Evolutionary conservation across 2,113 vertebrate species (phyloP).

Genomic region (Cavia porcellus): DNA sequence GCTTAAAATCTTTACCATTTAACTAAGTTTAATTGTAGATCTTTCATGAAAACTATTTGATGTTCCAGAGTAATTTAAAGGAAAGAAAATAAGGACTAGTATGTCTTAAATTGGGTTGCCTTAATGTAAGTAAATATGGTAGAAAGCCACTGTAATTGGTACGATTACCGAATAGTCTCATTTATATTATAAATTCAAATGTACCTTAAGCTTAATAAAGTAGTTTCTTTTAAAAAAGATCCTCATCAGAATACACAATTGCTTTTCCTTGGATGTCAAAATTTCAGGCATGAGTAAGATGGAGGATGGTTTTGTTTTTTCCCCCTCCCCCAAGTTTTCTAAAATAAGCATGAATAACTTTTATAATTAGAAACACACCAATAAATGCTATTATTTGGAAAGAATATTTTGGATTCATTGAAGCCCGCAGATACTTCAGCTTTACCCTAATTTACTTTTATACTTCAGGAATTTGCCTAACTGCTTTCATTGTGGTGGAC

Average conservation of each 20-base stretch:
- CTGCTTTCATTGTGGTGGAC: constrained; percentile 54
- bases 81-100: constrained; percentile 18
- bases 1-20: background rate
- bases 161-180: constrained; percentile 24
- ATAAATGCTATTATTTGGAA: constrained; percentile 67
- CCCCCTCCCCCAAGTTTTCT: constrained; percentile 41
- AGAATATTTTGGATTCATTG: constrained; percentile 54
- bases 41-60: constrained; percentile 26
- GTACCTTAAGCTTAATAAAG: constrained; percentile 43
- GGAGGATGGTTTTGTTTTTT: constrained; percentile 41
- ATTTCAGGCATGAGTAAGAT: constrained; percentile 58
- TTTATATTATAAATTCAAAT: constrained; percentile 17
- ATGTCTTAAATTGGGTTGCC: background rate
- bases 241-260: constrained; percentile 23
- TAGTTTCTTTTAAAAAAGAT: constrained; percentile 43
- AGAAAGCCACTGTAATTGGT: background rate
- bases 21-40: constrained; percentile 9
- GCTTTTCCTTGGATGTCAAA: constrained; percentile 58
- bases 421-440: constrained; percentile 53
- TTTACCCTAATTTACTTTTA: constrained; percentile 63
- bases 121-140: background rate
- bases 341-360: constrained; percentile 66
- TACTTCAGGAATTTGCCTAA: constrained; percentile 30
- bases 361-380: constrained; percentile 72
- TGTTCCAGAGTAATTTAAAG: constrained; percentile 28